Conservation (phyloP, 2,113 vertebrate genomes). For the Hippolais icterina region DNA sequence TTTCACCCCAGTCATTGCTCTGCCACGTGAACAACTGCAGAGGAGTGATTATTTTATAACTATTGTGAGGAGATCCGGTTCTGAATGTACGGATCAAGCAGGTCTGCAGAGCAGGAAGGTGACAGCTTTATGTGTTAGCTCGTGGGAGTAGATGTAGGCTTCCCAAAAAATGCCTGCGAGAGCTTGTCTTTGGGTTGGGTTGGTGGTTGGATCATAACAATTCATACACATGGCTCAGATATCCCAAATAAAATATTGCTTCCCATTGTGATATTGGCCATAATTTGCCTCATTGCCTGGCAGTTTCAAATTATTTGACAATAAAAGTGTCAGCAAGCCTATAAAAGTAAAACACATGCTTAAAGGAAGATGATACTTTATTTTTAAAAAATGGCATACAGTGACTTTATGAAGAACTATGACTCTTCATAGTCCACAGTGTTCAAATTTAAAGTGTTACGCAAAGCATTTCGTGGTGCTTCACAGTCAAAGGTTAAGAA, state of each 20-base stretch:
- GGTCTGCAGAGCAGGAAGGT: not conserved
- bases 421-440: not conserved
- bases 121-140: not conserved
- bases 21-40: not conserved
- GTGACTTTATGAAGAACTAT: not conserved
- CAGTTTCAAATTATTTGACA: conserved; percentile 56
- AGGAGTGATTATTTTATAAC: not conserved
- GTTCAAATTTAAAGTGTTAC: not conserved
- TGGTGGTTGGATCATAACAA: not conserved
- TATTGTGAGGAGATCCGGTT: not conserved
- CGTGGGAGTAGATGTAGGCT: not conserved
- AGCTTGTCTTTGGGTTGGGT: conserved; percentile 46
- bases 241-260: conserved; percentile 41
- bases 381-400: not conserved
- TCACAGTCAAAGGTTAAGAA: conserved; percentile 15
- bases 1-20: not conserved
- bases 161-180: not conserved
- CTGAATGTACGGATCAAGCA: not conserved
- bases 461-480: not conserved
- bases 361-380: conserved; percentile 25
- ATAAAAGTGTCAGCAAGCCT: conserved; percentile 61
- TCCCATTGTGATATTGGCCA: conserved; percentile 52
- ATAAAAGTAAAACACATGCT: conserved; percentile 53
- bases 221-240: conserved; percentile 14
- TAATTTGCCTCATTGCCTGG: conserved; percentile 54